Base-by-base conservation (phyloP, 1,140 invertebrate species). In the Bombus waltoni region DNA sequence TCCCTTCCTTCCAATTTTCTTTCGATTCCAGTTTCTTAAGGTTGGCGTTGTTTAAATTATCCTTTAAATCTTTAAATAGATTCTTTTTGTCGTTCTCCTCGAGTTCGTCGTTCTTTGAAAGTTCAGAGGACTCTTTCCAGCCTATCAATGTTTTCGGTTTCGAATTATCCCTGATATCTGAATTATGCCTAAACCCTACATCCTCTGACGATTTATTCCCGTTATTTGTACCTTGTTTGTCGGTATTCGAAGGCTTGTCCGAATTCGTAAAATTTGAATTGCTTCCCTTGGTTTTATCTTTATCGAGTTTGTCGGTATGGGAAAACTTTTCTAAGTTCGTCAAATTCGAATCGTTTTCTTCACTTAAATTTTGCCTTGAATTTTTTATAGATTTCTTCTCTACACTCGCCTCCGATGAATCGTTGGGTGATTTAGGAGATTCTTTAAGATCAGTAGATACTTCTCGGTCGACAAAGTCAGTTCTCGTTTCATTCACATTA, bases 81-180 rank as follows among this genome's bases (percentile, higher is more conserved):
- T 15, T 1, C 3, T 22, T 32, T 38, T 38, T 3, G 0, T 38
- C 59, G 3, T 9, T 44, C 3, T 22, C 11, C 9, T 35, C 47
- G 28, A 28, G 35, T 75, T 44, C 6, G 3, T 22, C 28, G 42
- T 15, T 38, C 2, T 42, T 42, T 10, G 2, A 22, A n/a, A 25
- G 28, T 3, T 32, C 38, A 0, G 2, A 9, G 0, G 35, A 11
- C 13, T 42, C 40, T 3, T 22, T 1, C 0, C 10, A 22, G 1
- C 40, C n/a, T 1, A 0, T 28, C 9, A 4, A 25, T 5, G 6
- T 5, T 35, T 32, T 32, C 1, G 42, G 38, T 53, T 53, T 35
- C 13, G 42, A 8, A 2, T 53, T 53, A 53, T 53, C 47, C 47
- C 22, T 8, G 18, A 22, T 22, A 53, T 53, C 18, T 8, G 47